These are phyloP conservation scores for Craniophora ligustri DNA, from an alignment of 2,888 invertebrate genomes.

Conservation along the genomic window DNA sequence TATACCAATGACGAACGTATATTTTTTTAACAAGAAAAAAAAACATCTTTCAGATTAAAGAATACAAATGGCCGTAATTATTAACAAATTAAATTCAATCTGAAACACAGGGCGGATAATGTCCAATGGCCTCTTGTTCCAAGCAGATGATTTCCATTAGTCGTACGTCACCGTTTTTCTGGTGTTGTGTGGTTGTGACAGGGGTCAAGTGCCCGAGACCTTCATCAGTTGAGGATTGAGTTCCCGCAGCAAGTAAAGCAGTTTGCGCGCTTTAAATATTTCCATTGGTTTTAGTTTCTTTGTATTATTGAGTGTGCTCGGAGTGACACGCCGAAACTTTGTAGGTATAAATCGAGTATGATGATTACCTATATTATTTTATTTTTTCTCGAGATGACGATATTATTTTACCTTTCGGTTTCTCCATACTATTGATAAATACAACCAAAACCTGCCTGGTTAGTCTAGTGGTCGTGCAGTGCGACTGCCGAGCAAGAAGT, in stretches of 20 bases:
- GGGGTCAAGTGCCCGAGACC: constrained; percentile 56
- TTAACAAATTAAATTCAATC: constrained; percentile 15
- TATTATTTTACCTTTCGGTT: no score
- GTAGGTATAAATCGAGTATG: no score
- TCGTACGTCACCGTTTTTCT: constrained; percentile 58
- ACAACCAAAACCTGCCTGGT: no score
- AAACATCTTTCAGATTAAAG: not conserved
- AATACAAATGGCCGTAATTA: not conserved
- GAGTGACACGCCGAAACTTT: not conserved
- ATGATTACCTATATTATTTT: no score
- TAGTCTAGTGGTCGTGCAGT: no score
- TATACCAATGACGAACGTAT: no score
- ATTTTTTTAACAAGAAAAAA: not conserved
- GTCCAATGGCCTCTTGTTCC: not conserved
- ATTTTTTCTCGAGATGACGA: no score
- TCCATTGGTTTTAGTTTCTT: not conserved
- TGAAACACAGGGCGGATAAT: constrained; percentile 4
- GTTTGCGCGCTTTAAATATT: not conserved
- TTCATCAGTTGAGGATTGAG: constrained; percentile 56
- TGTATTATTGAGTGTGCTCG: not conserved
- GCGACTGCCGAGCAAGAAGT: no score
- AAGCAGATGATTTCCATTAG: constrained; percentile 42
- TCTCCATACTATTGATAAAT: no score
- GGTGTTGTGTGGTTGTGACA: constrained; percentile 58
- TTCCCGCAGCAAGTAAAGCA: constrained; percentile 29